Conservation (phyloP, 2,888 invertebrate genomes). For the Gymnoscelis rufifasciata region DNA sequence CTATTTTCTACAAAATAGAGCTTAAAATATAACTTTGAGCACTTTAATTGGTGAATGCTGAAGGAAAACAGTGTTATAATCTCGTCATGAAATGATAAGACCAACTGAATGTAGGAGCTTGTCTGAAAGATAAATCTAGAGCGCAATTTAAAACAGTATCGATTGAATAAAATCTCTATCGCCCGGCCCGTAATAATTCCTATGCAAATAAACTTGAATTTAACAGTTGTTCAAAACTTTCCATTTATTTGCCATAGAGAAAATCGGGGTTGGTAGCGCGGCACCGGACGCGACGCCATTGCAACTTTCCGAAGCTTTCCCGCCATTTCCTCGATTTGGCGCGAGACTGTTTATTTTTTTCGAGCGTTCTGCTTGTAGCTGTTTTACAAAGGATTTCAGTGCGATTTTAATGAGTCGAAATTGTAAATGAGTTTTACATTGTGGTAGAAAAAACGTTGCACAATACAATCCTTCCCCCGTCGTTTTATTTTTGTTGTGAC, state of each 20-base stretch:
- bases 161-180: constrained; percentile 25
- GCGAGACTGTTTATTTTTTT: constrained; percentile 22
- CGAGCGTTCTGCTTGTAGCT: constrained; percentile 6
- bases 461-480: no score
- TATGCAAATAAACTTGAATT: constrained; percentile 32
- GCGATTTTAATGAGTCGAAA: constrained; percentile 3
- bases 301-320: constrained; percentile 53
- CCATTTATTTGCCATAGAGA: constrained; percentile 39
- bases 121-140: constrained; percentile 25
- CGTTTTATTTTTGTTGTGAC: no score
- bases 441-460: background rate
- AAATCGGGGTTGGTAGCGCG: constrained; percentile 30
- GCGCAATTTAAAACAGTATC: constrained; percentile 21
- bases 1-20: no score
- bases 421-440: background rate
- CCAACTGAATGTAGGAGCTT: constrained; percentile 9
- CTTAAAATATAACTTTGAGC: no score
- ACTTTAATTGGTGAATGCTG: no score
- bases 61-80: no score
- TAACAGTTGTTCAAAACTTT: constrained; percentile 35
- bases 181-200: constrained; percentile 24
- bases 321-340: constrained; percentile 41
- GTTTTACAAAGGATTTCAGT: constrained; percentile 8
- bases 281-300: constrained; percentile 34
- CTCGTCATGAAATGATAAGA: background rate